These are phyloP conservation scores for Eupsittula cactorum DNA, from an alignment of 2,113 vertebrate species.

Conservation along the genomic window DNA sequence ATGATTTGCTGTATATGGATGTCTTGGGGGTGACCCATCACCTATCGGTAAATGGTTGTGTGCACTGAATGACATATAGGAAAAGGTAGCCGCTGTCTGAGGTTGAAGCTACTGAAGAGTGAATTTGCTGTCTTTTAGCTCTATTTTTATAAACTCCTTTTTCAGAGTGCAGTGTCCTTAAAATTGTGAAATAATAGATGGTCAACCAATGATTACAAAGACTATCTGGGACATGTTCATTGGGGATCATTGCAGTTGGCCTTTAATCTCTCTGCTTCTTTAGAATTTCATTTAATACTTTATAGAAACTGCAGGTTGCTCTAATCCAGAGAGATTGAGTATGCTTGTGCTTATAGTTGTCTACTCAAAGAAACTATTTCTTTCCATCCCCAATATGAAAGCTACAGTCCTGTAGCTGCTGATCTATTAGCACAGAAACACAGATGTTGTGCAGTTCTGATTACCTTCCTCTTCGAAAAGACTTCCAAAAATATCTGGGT, in stretches of 20 bases:
- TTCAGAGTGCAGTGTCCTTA: neutral
- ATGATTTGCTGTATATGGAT: neutral
- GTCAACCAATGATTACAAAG: neutral
- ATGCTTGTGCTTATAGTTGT: neutral
- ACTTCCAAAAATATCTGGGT: neutral
- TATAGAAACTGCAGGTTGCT: constrained; percentile 1
- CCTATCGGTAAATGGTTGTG: neutral
- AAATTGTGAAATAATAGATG: constrained; percentile 12
- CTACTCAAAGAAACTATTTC: neutral
- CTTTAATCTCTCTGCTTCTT: constrained; percentile 48
- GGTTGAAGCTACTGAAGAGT: neutral
- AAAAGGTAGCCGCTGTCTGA: neutral
- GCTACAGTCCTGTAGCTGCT: neutral
- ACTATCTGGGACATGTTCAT: neutral
- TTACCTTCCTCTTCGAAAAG: neutral
- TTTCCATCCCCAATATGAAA: neutral
- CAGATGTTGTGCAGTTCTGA: neutral
- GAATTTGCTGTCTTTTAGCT: neutral
- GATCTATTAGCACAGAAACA: neutral
- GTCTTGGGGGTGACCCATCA: neutral
- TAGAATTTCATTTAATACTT: constrained; percentile 45
- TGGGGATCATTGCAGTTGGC: neutral
- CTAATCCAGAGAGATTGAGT: neutral
- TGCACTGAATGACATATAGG: neutral
- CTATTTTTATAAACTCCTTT: neutral